Evolutionary conservation across 2,888 invertebrate species (phyloP).

Genomic region (Bembecia ichneumoniformis): DNA sequence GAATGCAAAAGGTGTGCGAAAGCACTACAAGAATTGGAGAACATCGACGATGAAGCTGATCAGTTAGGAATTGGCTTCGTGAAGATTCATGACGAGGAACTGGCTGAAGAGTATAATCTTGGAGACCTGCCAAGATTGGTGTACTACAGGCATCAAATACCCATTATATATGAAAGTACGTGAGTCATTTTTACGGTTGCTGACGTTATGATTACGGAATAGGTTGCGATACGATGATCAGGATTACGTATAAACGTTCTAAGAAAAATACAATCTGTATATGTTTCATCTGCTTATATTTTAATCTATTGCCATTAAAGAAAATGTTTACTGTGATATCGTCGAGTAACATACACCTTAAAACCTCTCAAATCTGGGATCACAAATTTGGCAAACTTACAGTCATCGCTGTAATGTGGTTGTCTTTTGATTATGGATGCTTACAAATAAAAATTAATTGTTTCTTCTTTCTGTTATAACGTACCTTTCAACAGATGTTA

Average conservation of each 20-base stretch:
- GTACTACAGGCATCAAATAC: constrained; percentile 94
- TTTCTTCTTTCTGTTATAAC: too few relatives aligned
- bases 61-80: constrained; percentile 95
- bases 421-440: neutral
- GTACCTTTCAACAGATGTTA: too few relatives aligned
- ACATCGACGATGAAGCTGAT: constrained; percentile 95
- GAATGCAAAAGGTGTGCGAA: constrained; percentile 94
- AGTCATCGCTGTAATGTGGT: neutral
- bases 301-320: too few relatives aligned
- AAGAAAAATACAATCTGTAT: neutral
- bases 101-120: constrained; percentile 94
- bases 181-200: constrained; percentile 40
- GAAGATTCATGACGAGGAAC: constrained; percentile 91
- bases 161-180: constrained; percentile 93
- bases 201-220: constrained; percentile 37
- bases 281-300: neutral
- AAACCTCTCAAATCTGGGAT: neutral
- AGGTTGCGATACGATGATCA: constrained; percentile 11
- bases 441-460: neutral
- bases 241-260: constrained; percentile 11
- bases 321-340: too few relatives aligned
- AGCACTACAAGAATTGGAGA: constrained; percentile 91
- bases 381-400: neutral
- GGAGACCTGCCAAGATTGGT: constrained; percentile 90
- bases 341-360: neutral